Conservation (phyloP, 1,140 invertebrate species). For the Ditylenchus dipsaci region DNA sequence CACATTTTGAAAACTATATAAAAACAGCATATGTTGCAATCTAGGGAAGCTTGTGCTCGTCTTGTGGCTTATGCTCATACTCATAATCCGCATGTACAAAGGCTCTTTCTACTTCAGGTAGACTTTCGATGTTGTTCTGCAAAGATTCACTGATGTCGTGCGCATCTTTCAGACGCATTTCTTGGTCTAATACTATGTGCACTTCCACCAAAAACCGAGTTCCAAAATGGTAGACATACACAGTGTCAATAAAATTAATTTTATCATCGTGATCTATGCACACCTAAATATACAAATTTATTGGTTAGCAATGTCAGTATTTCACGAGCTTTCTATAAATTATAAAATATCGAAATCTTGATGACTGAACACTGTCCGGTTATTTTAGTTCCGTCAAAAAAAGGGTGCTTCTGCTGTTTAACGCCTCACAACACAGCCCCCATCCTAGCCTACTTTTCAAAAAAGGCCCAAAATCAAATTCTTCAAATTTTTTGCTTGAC, state of each 20-base stretch:
- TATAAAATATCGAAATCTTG: no score
- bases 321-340: no score
- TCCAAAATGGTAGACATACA: constrained; percentile 62
- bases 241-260: constrained; percentile 61
- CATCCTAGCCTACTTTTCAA: no score
- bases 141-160: constrained; percentile 61
- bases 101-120: constrained; percentile 61
- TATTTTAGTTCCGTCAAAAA: neutral
- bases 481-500: no score
- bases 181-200: constrained; percentile 54
- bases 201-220: constrained; percentile 55
- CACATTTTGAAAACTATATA: no score
- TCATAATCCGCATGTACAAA: constrained; percentile 63
- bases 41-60: constrained; percentile 39
- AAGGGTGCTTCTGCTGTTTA: no score
- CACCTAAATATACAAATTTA: constrained; percentile 32
- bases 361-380: no score
- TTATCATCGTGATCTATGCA: constrained; percentile 58
- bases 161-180: constrained; percentile 59
- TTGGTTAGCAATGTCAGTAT: no score
- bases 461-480: no score
- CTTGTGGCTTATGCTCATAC: constrained; percentile 45
- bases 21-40: neutral
- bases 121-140: constrained; percentile 60
- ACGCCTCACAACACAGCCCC: no score